A percentile compares a stretch with the other conserved stretches of the same genome.
phyloP scores from a whole-genome alignment of 2,113 vertebrate genomes.

The Melanerpes formicivorus region DNA sequence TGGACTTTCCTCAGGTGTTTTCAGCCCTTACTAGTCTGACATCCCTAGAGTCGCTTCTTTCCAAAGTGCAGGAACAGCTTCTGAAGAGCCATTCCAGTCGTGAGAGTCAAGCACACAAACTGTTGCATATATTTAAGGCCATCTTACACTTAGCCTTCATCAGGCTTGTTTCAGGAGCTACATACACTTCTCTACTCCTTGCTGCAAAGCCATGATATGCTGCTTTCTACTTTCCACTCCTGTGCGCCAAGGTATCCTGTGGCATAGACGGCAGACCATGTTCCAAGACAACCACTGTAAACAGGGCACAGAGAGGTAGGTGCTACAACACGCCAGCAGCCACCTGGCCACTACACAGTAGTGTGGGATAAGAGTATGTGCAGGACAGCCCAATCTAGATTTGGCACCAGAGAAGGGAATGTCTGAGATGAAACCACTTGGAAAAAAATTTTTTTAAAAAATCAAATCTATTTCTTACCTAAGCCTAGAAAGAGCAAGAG shows the following conservation, averaged over 20 bases:
- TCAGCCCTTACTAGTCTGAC: background rate
- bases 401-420: background rate
- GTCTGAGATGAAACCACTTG: background rate
- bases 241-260: background rate
- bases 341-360: background rate
- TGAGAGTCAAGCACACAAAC: background rate
- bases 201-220: background rate
- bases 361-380: fast-evolving
- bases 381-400: background rate
- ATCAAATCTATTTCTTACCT: background rate
- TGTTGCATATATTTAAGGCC: background rate
- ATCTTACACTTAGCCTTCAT: background rate
- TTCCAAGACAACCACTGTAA: background rate
- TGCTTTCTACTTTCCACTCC: background rate
- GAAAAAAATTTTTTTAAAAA: background rate
- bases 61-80: slow-evolving; percentile 45
- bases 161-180: background rate
- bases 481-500: background rate
- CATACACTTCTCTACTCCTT: background rate
- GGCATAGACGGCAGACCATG: background rate
- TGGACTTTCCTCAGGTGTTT: background rate
- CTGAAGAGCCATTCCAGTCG: fast-evolving
- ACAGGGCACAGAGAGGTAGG: background rate
- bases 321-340: background rate
- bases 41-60: slow-evolving; percentile 21